Percentiles rank a stretch among this genome's conserved stretches.
Evolutionary conservation across 2,888 invertebrate genomes (phyloP).

Genomic region (Ichneumoninae sp.): DNA sequence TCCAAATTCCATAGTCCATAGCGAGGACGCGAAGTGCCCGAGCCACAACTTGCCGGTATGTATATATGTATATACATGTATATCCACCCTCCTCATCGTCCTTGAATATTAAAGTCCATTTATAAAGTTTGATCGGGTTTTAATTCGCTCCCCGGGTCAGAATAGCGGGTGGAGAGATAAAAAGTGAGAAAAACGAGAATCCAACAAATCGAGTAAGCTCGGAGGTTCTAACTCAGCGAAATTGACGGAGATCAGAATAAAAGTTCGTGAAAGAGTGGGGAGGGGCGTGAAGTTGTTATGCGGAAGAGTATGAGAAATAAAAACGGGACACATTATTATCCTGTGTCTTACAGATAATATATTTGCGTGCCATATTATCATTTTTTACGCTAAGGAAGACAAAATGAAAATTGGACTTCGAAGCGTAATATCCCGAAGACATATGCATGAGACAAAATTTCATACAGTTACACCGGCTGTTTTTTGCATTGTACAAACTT

Average conservation of each 20-base stretch:
- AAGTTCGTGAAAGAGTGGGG: background rate
- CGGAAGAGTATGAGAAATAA: background rate
- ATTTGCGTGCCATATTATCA: background rate
- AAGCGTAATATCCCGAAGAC: background rate
- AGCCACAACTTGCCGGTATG: background rate
- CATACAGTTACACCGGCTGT: too few species aligned
- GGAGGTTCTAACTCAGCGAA: background rate
- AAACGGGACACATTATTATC: background rate
- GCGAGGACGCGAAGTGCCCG: too few species aligned
- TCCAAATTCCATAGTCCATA: too few species aligned
- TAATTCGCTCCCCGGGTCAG: slow-evolving; percentile 75
- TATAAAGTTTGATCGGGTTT: slow-evolving; percentile 82
- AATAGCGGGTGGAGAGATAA: background rate
- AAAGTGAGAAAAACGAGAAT: slow-evolving; percentile 12
- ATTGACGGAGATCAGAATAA: slow-evolving; percentile 1
- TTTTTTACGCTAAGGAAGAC: background rate
- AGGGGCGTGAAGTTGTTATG: background rate
- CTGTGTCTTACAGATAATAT: background rate
- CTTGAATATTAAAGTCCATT: slow-evolving; percentile 79
- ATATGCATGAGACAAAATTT: too few species aligned
- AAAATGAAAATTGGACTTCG: background rate
- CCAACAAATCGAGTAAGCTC: slow-evolving; percentile 10
- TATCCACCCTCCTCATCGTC: background rate
- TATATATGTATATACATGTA: background rate
- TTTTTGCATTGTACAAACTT: too few species aligned